These are phyloP conservation scores for Platycheirus rosarum DNA, from an alignment of 2,888 invertebrate genomes.

Conservation along the genomic window DNA sequence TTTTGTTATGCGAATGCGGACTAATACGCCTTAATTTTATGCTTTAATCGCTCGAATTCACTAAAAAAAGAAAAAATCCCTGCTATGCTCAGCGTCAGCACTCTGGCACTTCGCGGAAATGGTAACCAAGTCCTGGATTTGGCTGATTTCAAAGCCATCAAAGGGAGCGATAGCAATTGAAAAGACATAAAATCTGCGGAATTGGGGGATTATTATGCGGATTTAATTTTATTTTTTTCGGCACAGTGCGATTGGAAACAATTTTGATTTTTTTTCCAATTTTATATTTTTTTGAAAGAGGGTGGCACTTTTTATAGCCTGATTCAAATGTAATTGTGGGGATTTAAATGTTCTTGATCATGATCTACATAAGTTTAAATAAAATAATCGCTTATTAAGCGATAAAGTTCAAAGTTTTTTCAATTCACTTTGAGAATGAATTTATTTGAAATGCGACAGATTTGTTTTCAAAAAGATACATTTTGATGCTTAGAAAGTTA, in stretches of 20 bases:
- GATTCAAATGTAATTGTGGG: conserved; percentile 61
- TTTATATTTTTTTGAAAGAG: too few species aligned
- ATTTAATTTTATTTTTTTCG: conserved; percentile 60
- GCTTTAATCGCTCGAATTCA: conserved; percentile 64
- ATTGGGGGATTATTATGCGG: conserved; percentile 58
- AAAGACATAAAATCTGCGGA: conserved; percentile 49
- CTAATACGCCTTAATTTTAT: conserved; percentile 69
- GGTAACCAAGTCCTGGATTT: conserved; percentile 13
- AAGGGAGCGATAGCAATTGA: conserved; percentile 46
- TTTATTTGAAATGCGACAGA: too few species aligned
- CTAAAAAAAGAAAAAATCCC: too few species aligned
- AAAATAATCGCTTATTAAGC: conserved; percentile 24
- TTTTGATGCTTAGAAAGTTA: too few species aligned
- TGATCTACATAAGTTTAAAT: conserved; percentile 33
- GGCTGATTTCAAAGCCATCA: conserved; percentile 49
- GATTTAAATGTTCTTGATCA: conserved; percentile 33
- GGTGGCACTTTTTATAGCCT: conserved; percentile 26
- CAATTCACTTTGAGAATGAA: too few species aligned
- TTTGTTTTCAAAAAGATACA: too few species aligned
- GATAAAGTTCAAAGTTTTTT: too few species aligned
- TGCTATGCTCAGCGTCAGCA: not conserved
- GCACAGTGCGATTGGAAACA: conserved; percentile 19
- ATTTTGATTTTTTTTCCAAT: conserved; percentile 19
- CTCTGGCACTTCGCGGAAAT: not conserved
- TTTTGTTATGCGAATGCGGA: conserved; percentile 62